Evolutionary conservation across 2,888 invertebrate genomes (phyloP).

Genomic region (Acleris laterana): DNA sequence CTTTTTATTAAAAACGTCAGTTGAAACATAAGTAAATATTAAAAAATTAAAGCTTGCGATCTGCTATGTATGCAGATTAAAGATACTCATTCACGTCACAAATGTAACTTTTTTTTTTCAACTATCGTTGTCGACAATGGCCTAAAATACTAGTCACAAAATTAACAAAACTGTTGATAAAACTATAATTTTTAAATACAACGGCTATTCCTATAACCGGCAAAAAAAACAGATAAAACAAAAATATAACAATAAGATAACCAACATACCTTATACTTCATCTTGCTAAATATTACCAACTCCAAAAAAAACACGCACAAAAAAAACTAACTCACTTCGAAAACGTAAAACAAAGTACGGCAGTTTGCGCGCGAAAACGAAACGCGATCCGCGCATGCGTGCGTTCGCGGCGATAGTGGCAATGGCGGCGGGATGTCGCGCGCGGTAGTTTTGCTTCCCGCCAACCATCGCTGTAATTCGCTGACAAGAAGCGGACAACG

Average conservation of each 20-base stretch:
- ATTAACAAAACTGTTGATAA: too few relatives aligned
- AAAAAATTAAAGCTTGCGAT: too few relatives aligned
- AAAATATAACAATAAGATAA: not conserved
- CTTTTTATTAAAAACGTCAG: too few relatives aligned
- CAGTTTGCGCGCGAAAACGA: conserved; percentile 35
- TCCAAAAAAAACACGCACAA: conserved; percentile 20
- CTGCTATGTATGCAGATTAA: too few relatives aligned
- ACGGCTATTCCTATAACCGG: not conserved
- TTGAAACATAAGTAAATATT: too few relatives aligned
- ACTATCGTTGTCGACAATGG: too few relatives aligned
- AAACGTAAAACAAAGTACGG: conserved; percentile 26
- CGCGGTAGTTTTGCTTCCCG: conserved; percentile 39
- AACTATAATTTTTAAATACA: too few relatives aligned
- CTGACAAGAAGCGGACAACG: conserved; percentile 6
- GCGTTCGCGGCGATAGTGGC: conserved; percentile 32
- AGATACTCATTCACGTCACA: too few relatives aligned
- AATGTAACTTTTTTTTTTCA: too few relatives aligned
- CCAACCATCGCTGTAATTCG: conserved; percentile 9
- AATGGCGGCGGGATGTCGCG: conserved; percentile 27
- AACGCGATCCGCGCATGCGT: conserved; percentile 37
- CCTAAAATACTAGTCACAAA: too few relatives aligned
- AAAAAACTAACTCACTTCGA: conserved; percentile 24
- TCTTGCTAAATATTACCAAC: conserved; percentile 20
- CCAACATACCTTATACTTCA: conserved; percentile 39
- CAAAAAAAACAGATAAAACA: not conserved